Evolutionary conservation across 1,140 invertebrate species (phyloP), one percentile per base, ranked within the genome.

Genomic region (Drepana arcuata): DNA sequence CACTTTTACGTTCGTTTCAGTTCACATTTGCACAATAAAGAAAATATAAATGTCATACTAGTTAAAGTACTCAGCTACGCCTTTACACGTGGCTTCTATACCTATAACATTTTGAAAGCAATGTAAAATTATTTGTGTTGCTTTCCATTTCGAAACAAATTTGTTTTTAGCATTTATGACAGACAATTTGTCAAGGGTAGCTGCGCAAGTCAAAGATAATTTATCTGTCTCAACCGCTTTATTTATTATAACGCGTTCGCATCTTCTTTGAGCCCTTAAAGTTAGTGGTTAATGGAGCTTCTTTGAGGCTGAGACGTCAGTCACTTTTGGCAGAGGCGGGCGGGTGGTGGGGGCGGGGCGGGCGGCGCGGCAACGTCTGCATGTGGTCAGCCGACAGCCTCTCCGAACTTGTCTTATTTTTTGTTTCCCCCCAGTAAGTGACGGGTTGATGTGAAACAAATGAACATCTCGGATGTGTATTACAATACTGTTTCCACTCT

Each of bases 171-270:
- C 58, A 71, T 69, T 68, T 77, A 77, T 75, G 73, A 79, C 70
- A 74, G 66, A 71, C 64, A 75, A 82, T 79, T 82, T 82, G 72
- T 79, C 72, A 78, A 53, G 61, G 59, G 65, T 71, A 59, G 60
- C 70, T 67, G 64, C 61, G 57, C 61, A 55, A 81, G 73, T 81
- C 77, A 78, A 81, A 81, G 74, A 79, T 81, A 79, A 81, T 81
- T 81, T 79, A 81, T 81, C 74, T 79, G 74, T 78, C 77, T 81
- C 69, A 67, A 64, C 57, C 73, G 60, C 72, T 70, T 81, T 81
- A 81, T 79, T 81, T 81, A 81, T 81, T 81, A 73, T 59, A 55
- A 65, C 68, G 70, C 63, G 72, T 77, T 75, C 72, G 70, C 63
- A 69, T 80, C 73, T 75, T 58, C 41, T 52, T 59, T 66, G 71